Conservation (phyloP, 2,888 invertebrate genomes). For the Coelopa pilipes region DNA sequence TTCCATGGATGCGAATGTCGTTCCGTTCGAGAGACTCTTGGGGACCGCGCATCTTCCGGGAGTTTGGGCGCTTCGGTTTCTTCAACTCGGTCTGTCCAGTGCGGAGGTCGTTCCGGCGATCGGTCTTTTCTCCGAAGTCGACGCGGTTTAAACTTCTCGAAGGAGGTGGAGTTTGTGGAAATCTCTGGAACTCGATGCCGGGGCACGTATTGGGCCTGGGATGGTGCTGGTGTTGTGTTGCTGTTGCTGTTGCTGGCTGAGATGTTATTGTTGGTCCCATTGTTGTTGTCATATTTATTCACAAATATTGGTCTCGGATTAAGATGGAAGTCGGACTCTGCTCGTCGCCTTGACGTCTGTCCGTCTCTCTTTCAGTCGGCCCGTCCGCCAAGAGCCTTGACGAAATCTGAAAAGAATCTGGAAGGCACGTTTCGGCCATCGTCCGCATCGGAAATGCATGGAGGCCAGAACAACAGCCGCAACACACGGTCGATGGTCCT, state of each 20-base stretch:
- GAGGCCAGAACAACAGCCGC: background rate
- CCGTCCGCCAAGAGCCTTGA: background rate
- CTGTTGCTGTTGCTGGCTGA: too few relatives aligned
- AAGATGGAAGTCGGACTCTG: constrained; percentile 17
- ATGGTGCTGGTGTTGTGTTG: too few relatives aligned
- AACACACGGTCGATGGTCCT: constrained; percentile 12
- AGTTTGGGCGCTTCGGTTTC: too few relatives aligned
- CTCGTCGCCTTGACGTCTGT: background rate
- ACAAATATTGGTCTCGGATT: constrained; percentile 3
- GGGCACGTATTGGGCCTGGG: constrained; percentile 10
- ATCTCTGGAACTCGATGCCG: background rate
- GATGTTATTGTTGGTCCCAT: too few relatives aligned
- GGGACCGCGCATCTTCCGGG: too few relatives aligned
- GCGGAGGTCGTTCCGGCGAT: too few relatives aligned
- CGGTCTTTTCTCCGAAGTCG: too few relatives aligned
- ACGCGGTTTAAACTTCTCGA: too few relatives aligned
- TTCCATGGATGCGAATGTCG: too few relatives aligned
- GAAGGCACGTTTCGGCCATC: constrained; percentile 17
- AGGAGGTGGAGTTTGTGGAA: too few relatives aligned
- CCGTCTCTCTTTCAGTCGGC: background rate
- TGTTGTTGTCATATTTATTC: background rate
- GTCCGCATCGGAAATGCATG: background rate
- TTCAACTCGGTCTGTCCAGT: too few relatives aligned
- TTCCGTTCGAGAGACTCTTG: too few relatives aligned
- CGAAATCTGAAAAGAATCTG: constrained; percentile 5